Base-by-base conservation (phyloP, 1,140 invertebrate species). In the Atta colombica region DNA sequence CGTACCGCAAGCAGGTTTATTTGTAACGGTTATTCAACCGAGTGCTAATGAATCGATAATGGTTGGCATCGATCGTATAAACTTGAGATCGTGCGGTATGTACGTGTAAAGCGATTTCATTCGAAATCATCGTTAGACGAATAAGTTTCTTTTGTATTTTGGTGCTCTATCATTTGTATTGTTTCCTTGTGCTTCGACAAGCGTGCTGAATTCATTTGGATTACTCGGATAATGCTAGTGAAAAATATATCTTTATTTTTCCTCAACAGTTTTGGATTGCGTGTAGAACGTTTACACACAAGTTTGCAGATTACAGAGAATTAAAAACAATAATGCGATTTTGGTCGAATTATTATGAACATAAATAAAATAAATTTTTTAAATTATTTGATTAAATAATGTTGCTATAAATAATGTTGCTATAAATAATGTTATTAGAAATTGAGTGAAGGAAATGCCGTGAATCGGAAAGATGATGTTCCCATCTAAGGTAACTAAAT, bases 1-100 rank as follows among this genome's bases (percentile, higher is more conserved):
- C 12, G 35, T 66, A 61, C 53, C 65, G 35, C 69, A 51, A 84
- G 28, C 10, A 60, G 55, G 61, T 84, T 88, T 77, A 84, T 87
- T 88, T 72, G 61, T 39, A 65, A 71, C 31, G 65, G 61, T 16
- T 45, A 58, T 55, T n/a, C 45, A 39, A 31, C 31, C 49, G 71
- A 49, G 68, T 75, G 68, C 66, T n/a, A 72, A 53, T 58, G 86
- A 87, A 87, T 87, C 77, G 31, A 63, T 88, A 88, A 87, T 87
- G 45, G 49, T 63, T 21, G 39, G 63, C 51, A 77, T 88, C 85
- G 77, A 87, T 81, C 53, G 28, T 66, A 31, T 18, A 49, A 68
- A 39, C 39, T 72, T 31, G 39, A 61, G 53, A 82, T 58, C 25
- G 66, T 21, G 63, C 28, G 49, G 63, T 53, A 31, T 39, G 49